These are phyloP conservation scores for Ursus arctos DNA, from an alignment of 2,113 vertebrate species.

Conservation along the genomic window DNA sequence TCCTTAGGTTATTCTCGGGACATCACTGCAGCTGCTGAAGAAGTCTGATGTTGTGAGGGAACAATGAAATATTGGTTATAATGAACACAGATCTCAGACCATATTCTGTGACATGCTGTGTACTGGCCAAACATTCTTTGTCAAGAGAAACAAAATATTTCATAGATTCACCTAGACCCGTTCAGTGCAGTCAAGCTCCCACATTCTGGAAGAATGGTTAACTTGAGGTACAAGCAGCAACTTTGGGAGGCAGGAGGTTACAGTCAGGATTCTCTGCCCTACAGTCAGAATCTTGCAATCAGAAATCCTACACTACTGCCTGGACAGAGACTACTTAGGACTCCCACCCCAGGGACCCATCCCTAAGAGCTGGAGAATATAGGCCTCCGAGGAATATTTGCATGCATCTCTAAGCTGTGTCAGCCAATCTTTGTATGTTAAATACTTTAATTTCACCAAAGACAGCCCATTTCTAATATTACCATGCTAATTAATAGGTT, in stretches of 20 bases:
- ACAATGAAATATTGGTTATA: not conserved
- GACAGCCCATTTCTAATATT: constrained; percentile 56
- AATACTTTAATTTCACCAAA: constrained; percentile 62
- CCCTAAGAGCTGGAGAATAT: not conserved
- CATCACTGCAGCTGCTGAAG: not conserved
- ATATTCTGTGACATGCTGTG: not conserved
- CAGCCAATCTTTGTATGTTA: constrained; percentile 47
- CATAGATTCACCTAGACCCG: not conserved
- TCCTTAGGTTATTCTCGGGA: not conserved
- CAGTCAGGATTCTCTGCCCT: not conserved
- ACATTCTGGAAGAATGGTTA: not conserved
- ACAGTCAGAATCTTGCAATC: not conserved
- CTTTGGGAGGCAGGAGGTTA: not conserved
- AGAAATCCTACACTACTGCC: not conserved
- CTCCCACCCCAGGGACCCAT: not conserved
- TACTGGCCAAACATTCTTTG: not conserved
- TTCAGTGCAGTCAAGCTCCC: not conserved
- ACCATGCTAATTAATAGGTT: constrained; percentile 59
- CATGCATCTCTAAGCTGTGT: not conserved
- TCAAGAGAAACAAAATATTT: not conserved
- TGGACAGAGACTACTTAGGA: not conserved
- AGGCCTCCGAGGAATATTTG: not conserved
- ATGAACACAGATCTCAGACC: not conserved
- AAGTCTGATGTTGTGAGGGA: not conserved
- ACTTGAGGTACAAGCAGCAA: not conserved